Evolutionary conservation across 2,797 vertebrate species (phyloP), one percentile per base, ranked within the genome.

Genomic region (Tauraco hartlaubi): DNA sequence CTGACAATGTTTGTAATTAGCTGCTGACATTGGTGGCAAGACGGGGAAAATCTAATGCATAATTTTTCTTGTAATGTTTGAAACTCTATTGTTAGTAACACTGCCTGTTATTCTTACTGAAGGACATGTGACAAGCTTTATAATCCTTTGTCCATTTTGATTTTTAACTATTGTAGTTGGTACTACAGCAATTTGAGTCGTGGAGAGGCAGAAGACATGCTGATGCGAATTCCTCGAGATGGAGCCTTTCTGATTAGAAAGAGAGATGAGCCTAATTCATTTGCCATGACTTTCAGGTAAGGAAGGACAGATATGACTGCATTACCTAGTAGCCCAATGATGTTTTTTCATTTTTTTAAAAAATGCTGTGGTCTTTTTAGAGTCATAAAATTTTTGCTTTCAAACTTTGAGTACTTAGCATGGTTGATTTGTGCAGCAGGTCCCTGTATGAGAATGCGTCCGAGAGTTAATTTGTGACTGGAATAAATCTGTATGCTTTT

Each of bases 251-350:
- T 99, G 67, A 99, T 99, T 95, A 98, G 99, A 56, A 98, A 98
- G 96, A 98, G 99, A 94, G 99, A 99, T 37, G 98, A 99, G 14
- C 85, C 91, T 0, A 98, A 99, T 90, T 99, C 99, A 2, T 99
- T 98, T 14, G 99, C 99, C 96, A 99, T 99, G 98, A 99, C 99
- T 31, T 99, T 99, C 98, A 99, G 99, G 99, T 99, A 58, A 82
- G 91, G 61, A 61, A 69, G 87, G 31, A 15, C 28, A 56, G 54
- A 4, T 35, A 25, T 7, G 22, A 58, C 31, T 74, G 28, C 25
- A 11, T 55, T 49, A 25, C 48, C 15, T 63, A 20, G 31, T 19
- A 69, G 48, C 14, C 35, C 29, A 59, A 54, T 8, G 39, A 1
- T 39, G n/a, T 44, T 86, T n/a, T 76, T 76, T 68, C 26, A 3